Evolutionary conservation across 2,113 vertebrate genomes (phyloP), one percentile per base, ranked within the genome.

Genomic region (Thymallus thymallus): DNA sequence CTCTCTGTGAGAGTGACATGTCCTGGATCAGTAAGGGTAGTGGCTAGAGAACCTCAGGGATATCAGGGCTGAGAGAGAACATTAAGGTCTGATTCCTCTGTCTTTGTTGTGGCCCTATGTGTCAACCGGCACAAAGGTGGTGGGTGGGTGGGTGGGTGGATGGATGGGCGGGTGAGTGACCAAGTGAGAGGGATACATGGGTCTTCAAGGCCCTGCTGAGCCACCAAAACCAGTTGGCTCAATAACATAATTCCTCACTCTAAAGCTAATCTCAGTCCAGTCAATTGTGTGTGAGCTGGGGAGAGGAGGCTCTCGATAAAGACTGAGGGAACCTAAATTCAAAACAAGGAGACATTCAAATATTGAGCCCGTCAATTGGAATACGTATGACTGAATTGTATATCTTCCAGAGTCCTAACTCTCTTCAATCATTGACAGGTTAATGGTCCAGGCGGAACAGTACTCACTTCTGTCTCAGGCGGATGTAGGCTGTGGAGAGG

Each of bases 401-500:
- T 26, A 20, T 23, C 16, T 29, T 61, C 3, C 45, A 51, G 35
- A 41, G 23, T 20, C 61, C 18, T 60, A 60, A 20, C 56, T 20
- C 20, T 23, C n/a, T 9, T 60, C n/a, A 60, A 22, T 10, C 18
- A 22, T 9, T 60, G 56, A 60, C 56, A 60, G 56, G n/a, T 22
- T 60, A 60, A 23, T 60, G n/a, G 56, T 9, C 23, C 24, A 20
- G 63, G 12, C 18, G 24, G 63, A 16, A 12, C 63, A 32, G 24
- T 71, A 96, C 98, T 97, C 91, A 99, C 98, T 99, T 98, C 87
- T 95, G 94, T 55, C 93, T 90, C 76, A 99, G 91, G 88, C 95
- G 95, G 85, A 99, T 98, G 90, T 97, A 96, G 32, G 96, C 97
- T 41, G 96, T 95, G 22, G 97, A 98, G 74, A 99, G 95, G 90